phyloP scores from a whole-genome alignment of 2,888 invertebrate genomes.

The Dromius quadrimaculatus region DNA sequence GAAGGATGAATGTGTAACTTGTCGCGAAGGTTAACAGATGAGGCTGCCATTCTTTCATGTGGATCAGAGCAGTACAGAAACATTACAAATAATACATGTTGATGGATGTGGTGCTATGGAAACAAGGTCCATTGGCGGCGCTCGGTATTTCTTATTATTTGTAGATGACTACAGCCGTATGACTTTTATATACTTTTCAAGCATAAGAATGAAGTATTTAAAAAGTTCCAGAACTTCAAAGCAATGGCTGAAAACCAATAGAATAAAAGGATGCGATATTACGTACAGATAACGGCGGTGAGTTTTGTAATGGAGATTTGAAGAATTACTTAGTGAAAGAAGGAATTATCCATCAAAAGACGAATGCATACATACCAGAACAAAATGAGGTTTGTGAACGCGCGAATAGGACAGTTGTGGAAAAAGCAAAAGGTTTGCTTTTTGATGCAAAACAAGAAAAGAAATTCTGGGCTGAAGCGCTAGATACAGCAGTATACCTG shows the following conservation, averaged over 20 bases:
- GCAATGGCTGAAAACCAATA: no score
- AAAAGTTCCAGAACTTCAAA: no score
- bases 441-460: slow-evolving; percentile 30
- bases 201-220: no score
- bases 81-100: slow-evolving; percentile 45
- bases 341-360: slow-evolving; percentile 60
- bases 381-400: slow-evolving; percentile 57
- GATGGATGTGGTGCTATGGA: no score
- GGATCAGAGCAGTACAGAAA: slow-evolving; percentile 9
- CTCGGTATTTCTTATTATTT: no score
- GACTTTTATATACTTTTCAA: no score
- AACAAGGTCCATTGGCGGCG: no score
- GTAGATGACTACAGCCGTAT: no score
- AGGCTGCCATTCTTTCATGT: slow-evolving; percentile 41
- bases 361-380: slow-evolving; percentile 58
- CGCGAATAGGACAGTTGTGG: slow-evolving; percentile 29
- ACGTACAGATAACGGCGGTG: slow-evolving; percentile 58
- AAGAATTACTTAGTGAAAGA: slow-evolving; percentile 54
- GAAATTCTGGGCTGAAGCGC: slow-evolving; percentile 48
- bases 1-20: slow-evolving; percentile 46
- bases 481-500: slow-evolving; percentile 44
- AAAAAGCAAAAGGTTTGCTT: slow-evolving; percentile 47
- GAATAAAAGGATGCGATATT: no score
- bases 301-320: slow-evolving; percentile 54
- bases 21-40: slow-evolving; percentile 37